Base-by-base conservation (phyloP, 1,140 invertebrate species). In the Lerema accius region DNA sequence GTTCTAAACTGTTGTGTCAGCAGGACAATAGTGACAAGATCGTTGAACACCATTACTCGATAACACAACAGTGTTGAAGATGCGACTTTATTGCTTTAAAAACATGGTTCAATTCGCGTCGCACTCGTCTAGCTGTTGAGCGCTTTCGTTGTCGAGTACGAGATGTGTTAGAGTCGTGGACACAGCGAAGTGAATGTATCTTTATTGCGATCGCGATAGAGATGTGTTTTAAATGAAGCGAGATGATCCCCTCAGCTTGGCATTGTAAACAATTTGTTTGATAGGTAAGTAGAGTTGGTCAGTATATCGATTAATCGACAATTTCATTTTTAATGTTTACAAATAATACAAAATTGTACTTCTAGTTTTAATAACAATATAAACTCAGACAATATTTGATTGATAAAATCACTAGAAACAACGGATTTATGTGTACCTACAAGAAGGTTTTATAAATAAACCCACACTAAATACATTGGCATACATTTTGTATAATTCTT, bases 271-370 rank as follows among this genome's bases (percentile, higher is more conserved):
- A 42, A 42, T 42, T 15, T 42, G 39, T 42, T 42, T 42, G 39
- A 15, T 42, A 16, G 39, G 15, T 42, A 16, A 42, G 13, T 42
- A 16, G 39, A 15, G 9, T 16, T 10, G 39, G 39, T 11, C 35
- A 37, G n/a, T 40, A 46, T 69, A 60, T 72, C 67, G 71, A 76
- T 67, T 66, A 49, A 28, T 59, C 39, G 15, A 42, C n/a, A 0
- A 32, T 32, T 32, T 32, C 9, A 32, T 7, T 23, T 23, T 23
- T 3, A 23, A 23, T 23, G 19, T 5, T 23, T 23, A 23, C 5
- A 23, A 23, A n/a, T 5, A 23, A 23, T 23, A 23, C 19, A n/a
- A n/a, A n/a, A n/a, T n/a, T n/a, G n/a, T n/a, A n/a, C n/a, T n/a
- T n/a, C n/a, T n/a, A n/a, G n/a, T n/a, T n/a, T n/a, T n/a, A n/a